Conservation (phyloP, 2,888 invertebrate genomes). For the Orthosia gothica region DNA sequence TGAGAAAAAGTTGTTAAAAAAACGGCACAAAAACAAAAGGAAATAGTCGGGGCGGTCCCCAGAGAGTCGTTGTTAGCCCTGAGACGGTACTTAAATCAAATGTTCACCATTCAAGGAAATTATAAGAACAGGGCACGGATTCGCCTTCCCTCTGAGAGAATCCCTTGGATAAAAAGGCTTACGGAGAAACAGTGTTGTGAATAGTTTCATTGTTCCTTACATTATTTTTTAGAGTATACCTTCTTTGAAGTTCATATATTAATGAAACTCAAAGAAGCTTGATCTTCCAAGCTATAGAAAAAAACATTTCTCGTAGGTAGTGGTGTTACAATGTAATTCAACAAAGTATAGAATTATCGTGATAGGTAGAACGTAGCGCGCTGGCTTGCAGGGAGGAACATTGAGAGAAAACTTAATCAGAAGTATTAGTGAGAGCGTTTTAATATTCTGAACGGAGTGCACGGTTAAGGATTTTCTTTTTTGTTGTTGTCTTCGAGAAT, state of each 20-base stretch:
- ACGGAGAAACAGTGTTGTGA: constrained; percentile 78
- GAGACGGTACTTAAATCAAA: constrained; percentile 91
- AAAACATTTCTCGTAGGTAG: background rate
- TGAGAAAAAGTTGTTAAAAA: constrained; percentile 87
- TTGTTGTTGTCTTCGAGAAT: constrained; percentile 84
- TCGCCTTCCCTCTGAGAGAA: constrained; percentile 79
- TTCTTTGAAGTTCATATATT: constrained; percentile 4
- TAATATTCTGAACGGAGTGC: constrained; percentile 81
- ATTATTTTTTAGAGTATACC: constrained; percentile 62
- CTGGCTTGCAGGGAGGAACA: constrained; percentile 57
- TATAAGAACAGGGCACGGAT: constrained; percentile 89
- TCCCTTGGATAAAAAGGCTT: constrained; percentile 85
- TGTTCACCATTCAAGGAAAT: constrained; percentile 90
- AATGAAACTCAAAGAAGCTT: background rate
- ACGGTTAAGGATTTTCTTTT: constrained; percentile 79
- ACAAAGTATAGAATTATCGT: constrained; percentile 26
- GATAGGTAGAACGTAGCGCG: constrained; percentile 19
- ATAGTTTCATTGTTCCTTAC: constrained; percentile 77
- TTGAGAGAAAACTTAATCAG: constrained; percentile 74
- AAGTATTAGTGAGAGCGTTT: constrained; percentile 75
- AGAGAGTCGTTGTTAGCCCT: constrained; percentile 86
- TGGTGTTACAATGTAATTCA: constrained; percentile 4
- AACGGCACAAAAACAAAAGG: constrained; percentile 88
- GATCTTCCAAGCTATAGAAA: background rate
- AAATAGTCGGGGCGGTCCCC: constrained; percentile 90